Base-by-base conservation (phyloP, 2,888 invertebrate genomes). In the Cephus rjabovi region DNA sequence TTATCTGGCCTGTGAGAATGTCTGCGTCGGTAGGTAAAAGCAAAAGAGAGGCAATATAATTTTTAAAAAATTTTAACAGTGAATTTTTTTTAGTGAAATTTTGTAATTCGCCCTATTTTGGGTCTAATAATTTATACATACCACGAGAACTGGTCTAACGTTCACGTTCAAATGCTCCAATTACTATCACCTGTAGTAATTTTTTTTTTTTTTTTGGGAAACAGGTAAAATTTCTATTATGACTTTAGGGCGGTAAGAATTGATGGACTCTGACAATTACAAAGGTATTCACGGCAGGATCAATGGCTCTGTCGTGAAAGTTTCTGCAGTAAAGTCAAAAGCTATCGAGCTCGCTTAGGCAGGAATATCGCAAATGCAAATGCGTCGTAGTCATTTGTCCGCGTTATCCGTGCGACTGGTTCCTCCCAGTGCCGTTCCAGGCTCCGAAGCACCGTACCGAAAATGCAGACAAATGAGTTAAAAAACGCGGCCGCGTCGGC, bases 381-480 rank as follows among this genome's bases (percentile, higher is more conserved):
- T 85, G 85, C 86, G 86, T 86, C 85, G 88, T 87, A 86, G 88
- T 86, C 84, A 90, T 90, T 89, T 90, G 89, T 89, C 84, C 86
- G 84, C 86, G 90, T 90, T 90, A 89, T 86, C 87, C 89, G 87
- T 83, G 83, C 82, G 85, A 86, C 85, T 87, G 86, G 84, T 86
- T 85, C 82, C 56, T 56, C 56, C 56, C 56, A 56, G 56, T 56
- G 9, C 37, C 34, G 70, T 37, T 37, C 33, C n/a, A 6, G 71
- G 37, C 35, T 76, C 68, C 77, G 33, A 74, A 85, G 83, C 86
- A 85, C 80, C 81, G 83, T 80, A 79, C 81, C 86, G 86, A 90
- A 90, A 89, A 91, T 90, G 85, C 87, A 89, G 89, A 89, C 89
- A 89, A 89, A 89, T 88, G 89, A 89, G 89, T 89, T 87, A 88